Evolutionary conservation across 2,797 vertebrate genomes (phyloP), one percentile per base, ranked within the genome.

Genomic region (Hybognathus amarus): DNA sequence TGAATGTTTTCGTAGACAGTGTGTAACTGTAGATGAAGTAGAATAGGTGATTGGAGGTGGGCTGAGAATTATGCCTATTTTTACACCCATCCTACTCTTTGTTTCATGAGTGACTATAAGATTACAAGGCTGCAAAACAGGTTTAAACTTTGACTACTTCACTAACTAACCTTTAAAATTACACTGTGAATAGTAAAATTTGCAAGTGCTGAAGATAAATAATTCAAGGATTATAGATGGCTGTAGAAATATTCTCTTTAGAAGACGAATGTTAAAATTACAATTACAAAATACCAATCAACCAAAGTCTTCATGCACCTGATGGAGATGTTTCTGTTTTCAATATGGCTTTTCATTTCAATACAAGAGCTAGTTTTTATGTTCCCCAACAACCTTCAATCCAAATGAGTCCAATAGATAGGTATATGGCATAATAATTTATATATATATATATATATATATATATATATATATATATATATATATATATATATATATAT

Each of bases 221-320:
- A 79, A 82, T 85, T 78, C 56, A 79, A 13, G 8, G 47, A 42
- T 79, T 61, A 42, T 66, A 69, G 50, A 59, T 73, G 67, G 50
- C 73, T 83, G 38, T 20, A 52, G 24, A 81, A 78, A 71, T 20
- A 50, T 71, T 71, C 17, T 4, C 22, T 71, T 59, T 45, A 59
- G 54, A 73, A 47, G 13, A 36, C 1, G 18, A 45, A 77, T 12
- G 36, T 4, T n/a, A 17, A 20, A 70, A 47, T 61, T 1, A 18
- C 27, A 70, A 47, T 61, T 1, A 18, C 27, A 42, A 73, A 80
- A 73, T 33, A 61, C 73, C 6, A 76, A 24, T n/a, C 20, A 71
- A 24, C 24, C 27, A 71, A 77, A 17, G 30, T 18, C 33, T 50
- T 15, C 15, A 27, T 61, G 38, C 12, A 64, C 61, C 6, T 77